A percentile compares a stretch with the other conserved stretches of the same genome.
Evolutionary conservation across 2,888 invertebrate genomes (phyloP).

Genomic region (Seira musarum): DNA sequence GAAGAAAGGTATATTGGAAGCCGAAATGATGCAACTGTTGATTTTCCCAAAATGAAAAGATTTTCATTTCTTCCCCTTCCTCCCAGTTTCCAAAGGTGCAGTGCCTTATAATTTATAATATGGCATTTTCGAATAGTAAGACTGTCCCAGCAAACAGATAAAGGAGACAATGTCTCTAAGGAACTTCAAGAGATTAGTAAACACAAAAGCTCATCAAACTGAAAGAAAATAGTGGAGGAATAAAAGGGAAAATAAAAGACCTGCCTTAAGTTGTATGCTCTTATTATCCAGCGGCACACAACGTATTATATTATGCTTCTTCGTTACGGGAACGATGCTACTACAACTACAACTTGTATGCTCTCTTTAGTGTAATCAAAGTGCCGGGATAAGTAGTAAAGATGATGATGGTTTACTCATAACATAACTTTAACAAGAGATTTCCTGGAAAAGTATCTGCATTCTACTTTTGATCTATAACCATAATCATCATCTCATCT

Average conservation of each 20-base stretch:
- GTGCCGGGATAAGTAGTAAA: slow-evolving; percentile 10
- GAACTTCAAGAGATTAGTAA: slow-evolving; percentile 47
- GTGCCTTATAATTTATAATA: background rate
- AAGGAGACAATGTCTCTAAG: slow-evolving; percentile 44
- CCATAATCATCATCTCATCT: too few species aligned
- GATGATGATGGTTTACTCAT: background rate
- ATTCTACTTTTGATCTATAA: too few species aligned
- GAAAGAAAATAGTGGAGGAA: slow-evolving; percentile 4
- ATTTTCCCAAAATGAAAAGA: slow-evolving; percentile 38
- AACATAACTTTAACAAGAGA: too few species aligned
- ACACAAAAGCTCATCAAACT: slow-evolving; percentile 35
- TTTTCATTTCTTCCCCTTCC: background rate
- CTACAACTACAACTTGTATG: slow-evolving; percentile 22
- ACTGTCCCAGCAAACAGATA: slow-evolving; percentile 6
- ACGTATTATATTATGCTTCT: background rate
- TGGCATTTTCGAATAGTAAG: slow-evolving; percentile 2
- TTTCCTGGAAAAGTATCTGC: too few species aligned
- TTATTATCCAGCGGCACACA: background rate
- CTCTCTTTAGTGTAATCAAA: slow-evolving; percentile 39
- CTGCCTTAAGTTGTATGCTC: slow-evolving; percentile 5
- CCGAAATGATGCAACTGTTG: slow-evolving; percentile 37
- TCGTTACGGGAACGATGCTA: slow-evolving; percentile 3
- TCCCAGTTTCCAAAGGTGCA: background rate
- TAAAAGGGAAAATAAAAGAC: slow-evolving; percentile 14
- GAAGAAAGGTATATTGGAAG: background rate